Evolutionary conservation across 2,888 invertebrate species (phyloP), one percentile per base, ranked within the genome.

Genomic region (Ametastegia equiseti): DNA sequence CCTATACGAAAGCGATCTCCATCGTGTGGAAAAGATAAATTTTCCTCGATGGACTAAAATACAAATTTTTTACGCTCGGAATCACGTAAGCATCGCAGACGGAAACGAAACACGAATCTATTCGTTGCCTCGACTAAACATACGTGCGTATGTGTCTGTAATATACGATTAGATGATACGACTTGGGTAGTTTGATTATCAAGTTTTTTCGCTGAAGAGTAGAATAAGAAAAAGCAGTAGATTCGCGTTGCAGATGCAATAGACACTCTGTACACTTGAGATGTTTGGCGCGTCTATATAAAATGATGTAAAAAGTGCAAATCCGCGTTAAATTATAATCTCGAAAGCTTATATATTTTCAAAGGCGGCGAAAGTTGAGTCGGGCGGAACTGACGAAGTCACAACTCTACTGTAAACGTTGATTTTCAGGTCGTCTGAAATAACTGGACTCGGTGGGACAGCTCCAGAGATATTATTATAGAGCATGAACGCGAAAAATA

Each of bases 401-500:
- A 30, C 27, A 45, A 47, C 7, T 45, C 1, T 27, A 30, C 23
- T 42, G 23, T 9, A 45, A 71, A 19, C 13, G 15, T 45, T 45
- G 71, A 71, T 45, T 71, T 71, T 71, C 45, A 71, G 71, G 71
- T 71, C 71, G 47, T 27, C 71, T 71, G 71, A 71, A 71, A 71
- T 71, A 71, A 71, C 71, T 47, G 71, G 71, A 47, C 71, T 47
- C 65, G 39, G 3, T 7, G 63, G 19, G 71, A 36, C 67, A 71
- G 36, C 45, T 71, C 71, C 71, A 47, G 47, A 71, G n/a, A 47
- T 71, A 71, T 71, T 45, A 71, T 71, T 71, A 71, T 27, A 30
- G 27, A 42, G 6, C n/a, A n/a, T n/a, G n/a, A n/a, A n/a, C 13
- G 42, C 71, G 47, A 71, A 71, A 71, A 71, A 71, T 71, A 71